Evolutionary conservation across 2,113 vertebrate genomes (phyloP), one percentile per base, ranked within the genome.

Genomic region (Haemorhous mexicanus): DNA sequence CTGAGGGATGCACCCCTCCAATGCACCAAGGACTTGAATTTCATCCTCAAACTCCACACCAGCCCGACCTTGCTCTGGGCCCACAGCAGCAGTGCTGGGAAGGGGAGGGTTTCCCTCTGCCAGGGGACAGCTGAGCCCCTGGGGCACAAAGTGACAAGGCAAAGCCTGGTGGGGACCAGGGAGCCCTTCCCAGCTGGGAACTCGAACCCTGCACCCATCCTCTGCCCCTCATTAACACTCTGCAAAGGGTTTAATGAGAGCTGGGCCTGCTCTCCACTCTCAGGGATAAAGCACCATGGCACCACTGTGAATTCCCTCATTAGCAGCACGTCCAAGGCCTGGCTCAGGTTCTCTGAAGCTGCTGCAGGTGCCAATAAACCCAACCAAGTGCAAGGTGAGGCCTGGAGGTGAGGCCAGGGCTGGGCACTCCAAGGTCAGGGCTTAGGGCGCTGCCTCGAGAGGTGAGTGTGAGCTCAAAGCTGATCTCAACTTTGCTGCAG

Each of bases 31-130:
- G n/a, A n/a, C 22, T 28, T 62, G 50, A 84, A 52, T 55, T 47
- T 15, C 0, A 32, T 43, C 75, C 56, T 61, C 30, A 35, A 78
- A 23, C 41, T 44, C 61, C 35, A 50, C 6, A 1, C 47, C 23
- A 61, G 46, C 24, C 9, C 1, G 13, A 55, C 9, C 16, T 56
- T 13, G 52, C 59, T 77, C 28, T 1, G 2, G 4, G 35, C 13
- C 30, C 4, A 1, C 28, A 77, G 76, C 50, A 27, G 55, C 4
- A 0, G 50, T 0, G 0, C 32, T 41, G 61, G 52, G 41, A 52
- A n/a, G 28, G 37, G 41, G 9, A 58, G 8, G 9, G 32, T 33
- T 43, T 41, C 53, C 44, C 58, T 68, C 21, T 58, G 33, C n/a
- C 67, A 13, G 35, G 62, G 32, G 46, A 64, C 64, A 67, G 47